Conservation (phyloP, 2,888 invertebrate species). For the Automeris io region DNA sequence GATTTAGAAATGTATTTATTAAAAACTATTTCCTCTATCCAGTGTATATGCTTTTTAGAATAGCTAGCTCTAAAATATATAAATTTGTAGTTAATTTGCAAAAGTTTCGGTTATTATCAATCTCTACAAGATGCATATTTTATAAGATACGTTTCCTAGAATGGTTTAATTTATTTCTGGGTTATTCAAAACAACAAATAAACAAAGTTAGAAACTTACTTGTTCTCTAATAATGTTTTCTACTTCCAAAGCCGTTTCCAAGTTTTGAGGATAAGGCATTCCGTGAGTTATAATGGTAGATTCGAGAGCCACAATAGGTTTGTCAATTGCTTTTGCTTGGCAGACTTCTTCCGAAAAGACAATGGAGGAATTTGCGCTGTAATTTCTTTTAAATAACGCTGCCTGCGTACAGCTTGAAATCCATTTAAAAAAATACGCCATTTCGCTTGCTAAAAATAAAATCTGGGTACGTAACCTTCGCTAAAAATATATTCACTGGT, state of each 20-base stretch:
- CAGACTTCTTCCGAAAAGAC: conserved; percentile 79
- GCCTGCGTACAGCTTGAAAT: conserved; percentile 27
- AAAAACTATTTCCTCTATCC: no score
- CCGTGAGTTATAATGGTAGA: conserved; percentile 99
- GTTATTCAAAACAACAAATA: background rate
- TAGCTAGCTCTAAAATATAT: no score
- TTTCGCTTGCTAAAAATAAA: conserved; percentile 38
- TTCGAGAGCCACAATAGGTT: conserved; percentile 95
- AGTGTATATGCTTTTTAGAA: no score
- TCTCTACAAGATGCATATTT: no score
- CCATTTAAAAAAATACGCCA: conserved; percentile 46
- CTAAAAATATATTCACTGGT: conserved; percentile 23
- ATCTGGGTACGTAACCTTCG: conserved; percentile 25
- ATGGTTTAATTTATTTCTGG: no score
- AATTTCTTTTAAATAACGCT: conserved; percentile 27
- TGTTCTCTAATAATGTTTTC: conserved; percentile 85
- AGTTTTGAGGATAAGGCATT: conserved; percentile 95
- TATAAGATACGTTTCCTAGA: no score
- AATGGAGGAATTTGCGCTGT: conserved; percentile 30
- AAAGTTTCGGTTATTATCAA: no score
- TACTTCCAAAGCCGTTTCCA: conserved; percentile 88
- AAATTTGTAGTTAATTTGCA: no score
- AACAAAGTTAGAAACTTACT: conserved; percentile 54
- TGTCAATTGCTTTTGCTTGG: conserved; percentile 77
- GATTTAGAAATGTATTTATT: no score